Evolutionary conservation across 2,888 invertebrate genomes (phyloP).

Genomic region (Hemistola chrysoprasaria): DNA sequence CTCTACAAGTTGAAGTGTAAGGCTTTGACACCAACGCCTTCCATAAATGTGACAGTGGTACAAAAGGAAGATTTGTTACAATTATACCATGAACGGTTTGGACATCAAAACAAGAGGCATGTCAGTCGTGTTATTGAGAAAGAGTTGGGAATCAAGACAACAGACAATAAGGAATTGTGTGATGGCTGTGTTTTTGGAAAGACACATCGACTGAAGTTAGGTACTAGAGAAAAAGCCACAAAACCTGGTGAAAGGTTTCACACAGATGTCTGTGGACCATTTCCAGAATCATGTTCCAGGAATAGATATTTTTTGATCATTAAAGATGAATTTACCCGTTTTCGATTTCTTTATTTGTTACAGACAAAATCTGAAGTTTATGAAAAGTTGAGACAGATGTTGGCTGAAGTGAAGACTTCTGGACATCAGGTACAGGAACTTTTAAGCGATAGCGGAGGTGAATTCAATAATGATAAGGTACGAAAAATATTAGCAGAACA

Average conservation of each 20-base stretch:
- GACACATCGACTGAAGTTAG: conserved; percentile 12
- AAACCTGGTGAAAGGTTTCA: no score
- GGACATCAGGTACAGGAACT: conserved; percentile 3
- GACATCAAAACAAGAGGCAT: conserved; percentile 19
- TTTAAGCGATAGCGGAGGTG: conserved; percentile 1
- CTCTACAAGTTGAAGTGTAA: neutral
- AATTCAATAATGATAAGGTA: conserved; percentile 2
- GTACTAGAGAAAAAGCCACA: conserved; percentile 17
- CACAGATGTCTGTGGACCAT: conserved; percentile 13
- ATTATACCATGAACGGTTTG: conserved; percentile 17
- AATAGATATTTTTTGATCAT: neutral
- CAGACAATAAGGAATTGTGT: conserved; percentile 5
- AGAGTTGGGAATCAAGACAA: conserved; percentile 14
- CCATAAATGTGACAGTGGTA: conserved; percentile 1
- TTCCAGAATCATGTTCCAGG: conserved; percentile 1
- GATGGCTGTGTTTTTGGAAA: conserved; percentile 20
- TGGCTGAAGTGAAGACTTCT: neutral
- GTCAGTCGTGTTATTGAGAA: conserved; percentile 11
- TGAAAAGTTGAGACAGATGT: neutral
- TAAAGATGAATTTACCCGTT: conserved; percentile 5
- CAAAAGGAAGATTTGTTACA: conserved; percentile 8
- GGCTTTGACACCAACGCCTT: no score
- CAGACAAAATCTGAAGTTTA: conserved; percentile 3
- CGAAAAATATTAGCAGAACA: conserved; percentile 3
- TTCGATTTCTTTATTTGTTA: conserved; percentile 4